Evolutionary conservation across 2,888 invertebrate species (phyloP), one percentile per base, ranked within the genome.

Genomic region (Campopleginae sp.): DNA sequence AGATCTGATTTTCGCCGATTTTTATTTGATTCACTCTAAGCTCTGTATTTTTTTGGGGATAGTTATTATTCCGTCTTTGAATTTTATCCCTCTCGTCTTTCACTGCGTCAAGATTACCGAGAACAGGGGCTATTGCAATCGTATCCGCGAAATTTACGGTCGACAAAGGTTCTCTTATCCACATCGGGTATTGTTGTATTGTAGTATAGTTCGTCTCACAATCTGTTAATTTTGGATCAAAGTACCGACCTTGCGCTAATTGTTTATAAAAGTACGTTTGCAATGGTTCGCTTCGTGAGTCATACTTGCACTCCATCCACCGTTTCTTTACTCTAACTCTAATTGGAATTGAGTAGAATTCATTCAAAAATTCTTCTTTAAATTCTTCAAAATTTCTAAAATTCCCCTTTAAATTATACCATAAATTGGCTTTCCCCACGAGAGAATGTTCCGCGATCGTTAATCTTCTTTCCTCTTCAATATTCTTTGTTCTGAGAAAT

Each of bases 191-290:
- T 44, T 83, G 83, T 42, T 83, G 78, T 2, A 74, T 6, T 14
- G 79, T 79, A 17, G 54, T 79, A 54, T 46, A 83, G 48, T 83
- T 83, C 4, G 74, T 31, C 46, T 83, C 83, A 17, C 74, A 83
- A 0, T 46, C 5, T 2, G 68, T 54, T 54, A 84, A 70, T 19
- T 27, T 63, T 14, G 82, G 82, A 14, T 46, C 23, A 12, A 82
- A 82, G 79, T 82, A 74, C 51, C 42, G 44, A 5, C 80, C 27
- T 48, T 85, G 75, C 38, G 63, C 63, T 0, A 82, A 10, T 68
- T 85, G 85, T 33, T 65, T 71, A 4, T 54, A 75, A 19, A 77
- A 85, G 31, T 72, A 85, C 23, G 78, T 42, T 19, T 82, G 85
- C 10, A 82, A 68, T 19, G 70, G 33, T 17, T 63, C 63, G 7